Conservation (phyloP, 2,113 vertebrate genomes). For the Apaloderma vittatum region DNA sequence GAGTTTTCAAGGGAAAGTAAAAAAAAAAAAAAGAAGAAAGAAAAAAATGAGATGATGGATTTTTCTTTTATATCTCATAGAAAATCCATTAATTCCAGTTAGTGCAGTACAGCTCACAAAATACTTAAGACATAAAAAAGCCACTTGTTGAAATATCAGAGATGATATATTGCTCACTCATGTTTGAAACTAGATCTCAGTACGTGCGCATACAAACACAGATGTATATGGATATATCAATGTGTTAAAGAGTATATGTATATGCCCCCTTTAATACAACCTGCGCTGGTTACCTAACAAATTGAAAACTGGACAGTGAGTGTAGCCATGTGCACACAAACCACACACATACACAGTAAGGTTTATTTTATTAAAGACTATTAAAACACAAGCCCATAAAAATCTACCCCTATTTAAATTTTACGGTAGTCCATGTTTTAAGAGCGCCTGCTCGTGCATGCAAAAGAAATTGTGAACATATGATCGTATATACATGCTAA, state of each 20-base stretch:
- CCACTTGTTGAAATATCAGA: neutral
- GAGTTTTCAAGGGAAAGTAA: neutral
- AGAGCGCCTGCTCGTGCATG: neutral
- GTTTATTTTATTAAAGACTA: slow-evolving; percentile 51
- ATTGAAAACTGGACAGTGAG: neutral
- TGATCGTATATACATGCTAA: neutral
- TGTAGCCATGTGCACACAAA: neutral
- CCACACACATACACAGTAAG: slow-evolving; percentile 29
- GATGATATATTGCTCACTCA: neutral
- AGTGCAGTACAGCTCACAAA: neutral
- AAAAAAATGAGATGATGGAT: neutral
- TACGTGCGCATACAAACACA: neutral
- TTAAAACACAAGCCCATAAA: slow-evolving; percentile 51
- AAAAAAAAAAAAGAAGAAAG: neutral
- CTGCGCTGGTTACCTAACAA: neutral
- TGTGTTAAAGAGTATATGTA: neutral
- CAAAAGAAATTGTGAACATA: neutral
- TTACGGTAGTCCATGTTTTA: neutral
- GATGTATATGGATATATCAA: neutral
- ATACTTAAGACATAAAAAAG: neutral
- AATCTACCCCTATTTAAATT: slow-evolving; percentile 23
- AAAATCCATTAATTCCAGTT: slow-evolving; percentile 60
- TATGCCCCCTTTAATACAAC: neutral
- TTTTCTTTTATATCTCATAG: slow-evolving; percentile 14
- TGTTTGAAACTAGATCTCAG: neutral